Percentiles rank a stretch among this genome's conserved stretches.
These are phyloP conservation scores for Hyles euphorbiae DNA, from an alignment of 1,140 invertebrate genomes.

Conservation along the genomic window DNA sequence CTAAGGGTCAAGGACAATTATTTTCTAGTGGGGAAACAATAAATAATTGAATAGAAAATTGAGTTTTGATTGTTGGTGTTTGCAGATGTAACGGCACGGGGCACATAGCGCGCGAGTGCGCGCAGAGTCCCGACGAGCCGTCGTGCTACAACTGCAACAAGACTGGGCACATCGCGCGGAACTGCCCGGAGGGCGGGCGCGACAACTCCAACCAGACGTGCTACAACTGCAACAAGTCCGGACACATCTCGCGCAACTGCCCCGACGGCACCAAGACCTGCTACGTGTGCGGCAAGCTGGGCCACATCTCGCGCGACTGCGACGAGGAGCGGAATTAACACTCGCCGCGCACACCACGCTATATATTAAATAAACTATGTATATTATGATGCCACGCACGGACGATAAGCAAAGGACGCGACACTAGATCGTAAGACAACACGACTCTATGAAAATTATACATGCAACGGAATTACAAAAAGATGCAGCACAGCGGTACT, in stretches of 20 bases:
- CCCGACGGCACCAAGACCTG: slow-evolving; percentile 89
- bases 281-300: slow-evolving; percentile 92
- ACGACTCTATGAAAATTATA: slow-evolving; percentile 52
- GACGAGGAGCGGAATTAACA: slow-evolving; percentile 83
- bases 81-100: slow-evolving; percentile 86
- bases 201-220: slow-evolving; percentile 80
- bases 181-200: slow-evolving; percentile 84
- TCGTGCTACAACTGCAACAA: slow-evolving; percentile 94
- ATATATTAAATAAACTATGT: slow-evolving; percentile 56
- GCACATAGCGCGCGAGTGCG: slow-evolving; percentile 93
- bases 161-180: slow-evolving; percentile 90
- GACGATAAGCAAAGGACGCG: slow-evolving; percentile 72
- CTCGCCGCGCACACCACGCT: slow-evolving; percentile 39
- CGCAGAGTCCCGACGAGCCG: slow-evolving; percentile 85
- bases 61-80: background rate
- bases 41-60: no score
- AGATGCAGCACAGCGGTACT: slow-evolving; percentile 48
- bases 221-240: slow-evolving; percentile 92
- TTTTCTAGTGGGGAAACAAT: no score
- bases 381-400: slow-evolving; percentile 69
- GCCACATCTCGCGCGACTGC: slow-evolving; percentile 93
- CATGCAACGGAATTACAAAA: slow-evolving; percentile 63
- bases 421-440: slow-evolving; percentile 49
- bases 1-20: no score
- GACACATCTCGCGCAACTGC: slow-evolving; percentile 93